phyloP scores from a whole-genome alignment of 2,888 invertebrate genomes.

The Choreutis nemorana region DNA sequence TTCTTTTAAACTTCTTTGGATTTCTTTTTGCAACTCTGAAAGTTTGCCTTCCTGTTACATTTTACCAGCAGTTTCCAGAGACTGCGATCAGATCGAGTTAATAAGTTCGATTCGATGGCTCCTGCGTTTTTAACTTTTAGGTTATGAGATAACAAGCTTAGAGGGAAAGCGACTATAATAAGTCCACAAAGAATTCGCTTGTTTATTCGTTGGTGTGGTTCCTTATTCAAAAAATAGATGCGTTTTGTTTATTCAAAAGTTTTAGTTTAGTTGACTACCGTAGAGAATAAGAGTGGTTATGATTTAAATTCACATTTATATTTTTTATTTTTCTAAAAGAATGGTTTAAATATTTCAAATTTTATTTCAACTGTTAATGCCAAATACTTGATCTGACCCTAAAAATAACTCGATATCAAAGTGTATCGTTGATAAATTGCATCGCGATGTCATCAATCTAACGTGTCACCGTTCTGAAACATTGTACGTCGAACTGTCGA shows the following conservation, averaged over 20 bases:
- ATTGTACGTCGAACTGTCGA: conserved; percentile 13
- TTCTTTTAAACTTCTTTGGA: conserved; percentile 53
- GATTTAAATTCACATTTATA: no score
- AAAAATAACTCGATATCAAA: not conserved
- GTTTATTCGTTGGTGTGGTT: no score
- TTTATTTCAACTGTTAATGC: no score
- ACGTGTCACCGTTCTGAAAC: conserved; percentile 14
- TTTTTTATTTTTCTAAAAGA: no score
- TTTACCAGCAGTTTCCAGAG: conserved; percentile 57
- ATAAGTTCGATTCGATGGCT: conserved; percentile 65
- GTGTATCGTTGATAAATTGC: conserved; percentile 12
- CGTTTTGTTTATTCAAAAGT: no score
- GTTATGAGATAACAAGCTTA: conserved; percentile 65
- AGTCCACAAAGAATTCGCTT: conserved; percentile 46
- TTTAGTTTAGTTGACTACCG: no score
- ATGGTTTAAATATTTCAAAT: no score
- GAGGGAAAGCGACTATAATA: conserved; percentile 59
- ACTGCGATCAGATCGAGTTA: conserved; percentile 64
- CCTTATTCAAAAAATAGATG: no score
- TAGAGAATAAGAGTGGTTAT: no score
- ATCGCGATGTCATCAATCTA: conserved; percentile 11
- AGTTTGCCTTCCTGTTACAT: conserved; percentile 61
- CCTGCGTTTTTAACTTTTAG: conserved; percentile 64
- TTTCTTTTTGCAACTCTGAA: conserved; percentile 58
- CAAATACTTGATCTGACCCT: not conserved